These are phyloP conservation scores for Aldrovandia affinis DNA, from an alignment of 2,797 vertebrate species.

Conservation along the genomic window DNA sequence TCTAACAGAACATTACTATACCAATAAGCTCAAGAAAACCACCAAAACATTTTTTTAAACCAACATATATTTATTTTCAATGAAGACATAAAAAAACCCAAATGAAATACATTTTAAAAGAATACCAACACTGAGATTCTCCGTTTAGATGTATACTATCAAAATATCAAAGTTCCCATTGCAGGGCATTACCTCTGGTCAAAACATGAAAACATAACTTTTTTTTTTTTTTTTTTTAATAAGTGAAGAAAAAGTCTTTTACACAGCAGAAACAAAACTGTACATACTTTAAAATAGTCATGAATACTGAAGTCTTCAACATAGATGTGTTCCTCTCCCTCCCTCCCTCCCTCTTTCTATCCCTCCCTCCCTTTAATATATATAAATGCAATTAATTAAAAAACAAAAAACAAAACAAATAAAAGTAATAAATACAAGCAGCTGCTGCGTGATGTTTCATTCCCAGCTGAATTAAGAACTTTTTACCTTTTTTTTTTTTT, in stretches of 20 bases:
- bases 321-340: conserved; percentile 50
- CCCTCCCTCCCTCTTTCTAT: conserved; percentile 8
- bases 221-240: conserved; percentile 57
- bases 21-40: neutral
- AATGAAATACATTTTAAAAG: conserved; percentile 58
- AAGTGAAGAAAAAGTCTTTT: conserved; percentile 58
- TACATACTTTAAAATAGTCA: conserved; percentile 68
- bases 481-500: conserved; percentile 2
- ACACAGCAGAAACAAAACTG: conserved; percentile 70
- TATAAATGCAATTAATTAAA: conserved; percentile 67
- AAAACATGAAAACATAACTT: conserved; percentile 59
- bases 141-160: conserved; percentile 71
- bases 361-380: conserved; percentile 58
- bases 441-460: conserved; percentile 72
- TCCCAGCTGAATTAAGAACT: conserved; percentile 67
- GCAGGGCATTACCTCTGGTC: conserved; percentile 49
- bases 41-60: conserved; percentile 59
- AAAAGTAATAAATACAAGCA: conserved; percentile 77
- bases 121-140: conserved; percentile 66
- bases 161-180: conserved; percentile 58
- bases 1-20: neutral
- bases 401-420: conserved; percentile 57
- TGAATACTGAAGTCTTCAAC: conserved; percentile 64
- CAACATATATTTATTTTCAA: conserved; percentile 79
- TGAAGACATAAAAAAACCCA: conserved; percentile 74